Base-by-base conservation (phyloP, 2,888 invertebrate species). In the Octonoba sinensis region DNA sequence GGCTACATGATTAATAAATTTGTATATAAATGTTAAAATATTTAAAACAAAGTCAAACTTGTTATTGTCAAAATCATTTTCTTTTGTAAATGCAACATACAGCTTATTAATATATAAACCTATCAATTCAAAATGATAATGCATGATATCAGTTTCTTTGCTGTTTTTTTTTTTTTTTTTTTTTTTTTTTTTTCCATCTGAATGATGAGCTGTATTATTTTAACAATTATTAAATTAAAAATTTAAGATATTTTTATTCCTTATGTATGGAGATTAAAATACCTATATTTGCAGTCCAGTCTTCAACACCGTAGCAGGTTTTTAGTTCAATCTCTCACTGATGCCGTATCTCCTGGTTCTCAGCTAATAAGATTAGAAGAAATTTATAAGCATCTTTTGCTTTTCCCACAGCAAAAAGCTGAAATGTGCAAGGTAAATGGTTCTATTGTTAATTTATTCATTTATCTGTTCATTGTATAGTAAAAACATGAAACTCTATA, bases 401-500 rank as follows among this genome's bases (percentile, higher is more conserved):
- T 92, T 85, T 93, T 93, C 89, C 93, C 94, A 0, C 93, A 93
- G 86, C 92, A 93, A 3, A 91, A 93, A 86, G 92, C 92, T 87
- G 91, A 92, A 84, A 94, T 94, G 84, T 91, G 93, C 62, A 93
- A 93, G 91, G 92, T 92, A 88, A 93, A 93, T 92, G 0, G 90
- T 94, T 60, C 89, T 24, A 27, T 46, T 54, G 18, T 18, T 54
- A 36, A 36, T 36, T 36, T 36, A 36, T 11, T 11, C 6, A 8
- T 36, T 8, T 36, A 8, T 36, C n/a, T n/a, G n/a, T n/a, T n/a
- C n/a, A n/a, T n/a, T n/a, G n/a, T n/a, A n/a, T 27, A 27, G 27
- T 3, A 6, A 27, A 27, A 27, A 27, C 27, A 27, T 27, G 6
- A 27, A 27, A 27, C 27, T 27, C 91, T n/a, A 89, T 91, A 36